Evolutionary conservation across 2,113 vertebrate genomes (phyloP).

Genomic region (Lathamus discolor): DNA sequence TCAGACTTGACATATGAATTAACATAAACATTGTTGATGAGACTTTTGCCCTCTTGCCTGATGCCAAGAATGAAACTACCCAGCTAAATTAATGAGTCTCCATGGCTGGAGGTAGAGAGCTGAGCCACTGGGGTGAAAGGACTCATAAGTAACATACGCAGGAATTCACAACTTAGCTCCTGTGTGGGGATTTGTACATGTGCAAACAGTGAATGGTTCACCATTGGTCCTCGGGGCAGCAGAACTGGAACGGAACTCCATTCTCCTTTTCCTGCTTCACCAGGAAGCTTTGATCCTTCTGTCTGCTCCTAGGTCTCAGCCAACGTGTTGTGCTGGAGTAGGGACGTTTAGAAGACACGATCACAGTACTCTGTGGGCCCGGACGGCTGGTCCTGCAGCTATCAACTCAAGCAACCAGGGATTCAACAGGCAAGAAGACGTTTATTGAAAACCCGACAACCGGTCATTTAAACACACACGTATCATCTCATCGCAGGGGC

Average conservation of each 20-base stretch:
- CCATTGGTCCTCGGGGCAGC: neutral
- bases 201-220: neutral
- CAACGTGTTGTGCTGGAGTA: neutral
- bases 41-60: neutral
- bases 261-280: neutral
- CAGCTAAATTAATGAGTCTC: neutral
- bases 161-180: too few species aligned
- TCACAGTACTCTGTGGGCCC: neutral
- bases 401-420: neutral
- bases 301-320: fast-evolving
- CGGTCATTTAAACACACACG: neutral
- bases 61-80: neutral
- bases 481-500: neutral
- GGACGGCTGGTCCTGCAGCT: neutral
- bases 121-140: fast-evolving
- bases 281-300: neutral
- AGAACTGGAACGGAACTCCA: neutral
- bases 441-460: neutral
- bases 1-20: neutral
- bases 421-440: neutral
- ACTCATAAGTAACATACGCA: fast-evolving
- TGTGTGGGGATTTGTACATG: fast-evolving
- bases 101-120: neutral
- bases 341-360: neutral
- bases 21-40: neutral